These are phyloP conservation scores for Sorex maritimensis DNA, from an alignment of 2,797 vertebrate genomes.

Conservation along the genomic window DNA sequence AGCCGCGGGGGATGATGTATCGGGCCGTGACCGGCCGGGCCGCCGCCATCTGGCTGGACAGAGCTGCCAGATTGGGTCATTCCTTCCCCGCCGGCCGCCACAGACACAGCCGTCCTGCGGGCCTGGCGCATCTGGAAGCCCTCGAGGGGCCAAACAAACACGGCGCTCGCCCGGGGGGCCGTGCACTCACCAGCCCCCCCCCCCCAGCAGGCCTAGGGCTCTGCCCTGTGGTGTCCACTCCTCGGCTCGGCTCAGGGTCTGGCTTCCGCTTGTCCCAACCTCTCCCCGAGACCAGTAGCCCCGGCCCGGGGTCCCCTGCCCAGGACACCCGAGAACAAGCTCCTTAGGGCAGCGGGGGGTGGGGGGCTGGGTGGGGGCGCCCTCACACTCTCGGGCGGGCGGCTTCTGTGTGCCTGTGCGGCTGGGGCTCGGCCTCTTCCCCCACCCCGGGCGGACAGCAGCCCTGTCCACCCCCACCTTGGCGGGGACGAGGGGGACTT, in stretches of 20 bases:
- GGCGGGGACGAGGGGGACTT: constrained; percentile 55
- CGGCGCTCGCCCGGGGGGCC: not conserved
- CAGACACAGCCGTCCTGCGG: not conserved
- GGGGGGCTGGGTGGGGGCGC: not conserved
- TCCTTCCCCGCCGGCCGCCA: constrained; percentile 38
- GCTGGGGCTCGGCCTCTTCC: not conserved
- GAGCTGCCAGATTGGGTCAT: constrained; percentile 26
- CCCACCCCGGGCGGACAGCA: accelerated
- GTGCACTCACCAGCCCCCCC: not conserved
- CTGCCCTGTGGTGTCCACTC: not conserved
- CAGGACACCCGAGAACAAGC: constrained; percentile 13
- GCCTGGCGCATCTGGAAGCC: constrained; percentile 84
- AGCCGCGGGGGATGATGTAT: not conserved
- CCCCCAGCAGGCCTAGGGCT: not conserved
- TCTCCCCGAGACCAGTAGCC: constrained; percentile 8
- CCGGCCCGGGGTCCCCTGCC: not conserved
- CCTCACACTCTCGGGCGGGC: not conserved
- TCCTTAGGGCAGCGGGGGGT: not conserved
- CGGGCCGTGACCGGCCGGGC: not conserved
- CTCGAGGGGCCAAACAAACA: constrained; percentile 78
- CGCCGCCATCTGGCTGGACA: constrained; percentile 68
- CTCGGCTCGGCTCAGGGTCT: not conserved
- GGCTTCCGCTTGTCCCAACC: not conserved
- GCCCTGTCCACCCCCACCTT: not conserved
- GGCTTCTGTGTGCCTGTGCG: not conserved